Evolutionary conservation across 2,113 vertebrate species (phyloP).

Genomic region (Argyrosomus japonicus): DNA sequence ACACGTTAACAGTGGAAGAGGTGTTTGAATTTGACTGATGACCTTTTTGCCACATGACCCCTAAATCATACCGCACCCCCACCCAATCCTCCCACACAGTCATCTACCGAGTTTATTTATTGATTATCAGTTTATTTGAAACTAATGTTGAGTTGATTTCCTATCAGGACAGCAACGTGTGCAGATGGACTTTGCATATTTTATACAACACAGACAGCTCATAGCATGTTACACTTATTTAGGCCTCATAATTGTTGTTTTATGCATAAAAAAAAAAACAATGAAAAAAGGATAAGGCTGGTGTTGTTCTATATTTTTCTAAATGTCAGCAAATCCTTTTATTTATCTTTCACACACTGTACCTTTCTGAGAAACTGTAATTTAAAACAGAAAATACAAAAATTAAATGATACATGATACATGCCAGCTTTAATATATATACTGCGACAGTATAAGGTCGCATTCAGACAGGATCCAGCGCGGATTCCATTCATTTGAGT

Average conservation of each 20-base stretch:
- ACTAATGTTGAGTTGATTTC: conserved; percentile 17
- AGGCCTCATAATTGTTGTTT: neutral
- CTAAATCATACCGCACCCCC: neutral
- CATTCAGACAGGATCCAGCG: too few relatives aligned
- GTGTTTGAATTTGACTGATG: conserved; percentile 36
- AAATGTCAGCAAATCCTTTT: too few relatives aligned
- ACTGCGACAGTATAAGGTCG: too few relatives aligned
- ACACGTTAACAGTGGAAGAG: conserved; percentile 1
- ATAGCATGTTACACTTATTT: neutral
- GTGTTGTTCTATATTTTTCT: too few relatives aligned
- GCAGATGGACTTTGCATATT: neutral
- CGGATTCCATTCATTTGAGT: too few relatives aligned
- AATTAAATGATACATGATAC: neutral
- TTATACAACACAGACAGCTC: neutral
- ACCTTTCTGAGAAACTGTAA: neutral
- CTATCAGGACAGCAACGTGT: neutral
- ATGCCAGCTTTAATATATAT: too few relatives aligned
- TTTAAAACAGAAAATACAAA: neutral
- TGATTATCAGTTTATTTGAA: conserved; percentile 35
- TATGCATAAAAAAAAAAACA: too few relatives aligned
- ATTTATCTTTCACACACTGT: neutral
- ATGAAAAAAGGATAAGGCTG: too few relatives aligned
- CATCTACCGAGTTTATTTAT: conserved; percentile 31
- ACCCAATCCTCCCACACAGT: conserved; percentile 26
- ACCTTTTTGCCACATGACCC: conserved; percentile 14